A percentile compares a stretch with the other conserved stretches of the same genome.
phyloP scores from a whole-genome alignment of 2,113 vertebrate genomes.

The Elachura formosa region DNA sequence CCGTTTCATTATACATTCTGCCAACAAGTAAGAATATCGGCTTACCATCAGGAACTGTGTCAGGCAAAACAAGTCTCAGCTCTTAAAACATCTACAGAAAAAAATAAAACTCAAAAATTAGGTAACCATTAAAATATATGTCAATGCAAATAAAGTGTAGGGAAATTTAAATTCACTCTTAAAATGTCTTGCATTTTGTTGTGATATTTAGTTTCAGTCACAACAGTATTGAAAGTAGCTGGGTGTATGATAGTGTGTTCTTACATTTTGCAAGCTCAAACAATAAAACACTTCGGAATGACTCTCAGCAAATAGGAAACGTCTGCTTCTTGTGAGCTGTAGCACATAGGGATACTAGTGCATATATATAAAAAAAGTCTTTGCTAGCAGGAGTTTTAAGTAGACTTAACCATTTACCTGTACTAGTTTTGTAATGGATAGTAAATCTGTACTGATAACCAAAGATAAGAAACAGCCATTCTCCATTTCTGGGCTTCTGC shows the following conservation, averaged over 20 bases:
- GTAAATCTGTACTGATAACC: slow-evolving; percentile 9
- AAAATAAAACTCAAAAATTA: slow-evolving; percentile 21
- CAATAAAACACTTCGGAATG: slow-evolving; percentile 30
- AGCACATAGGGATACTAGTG: neutral
- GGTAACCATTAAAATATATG: slow-evolving; percentile 6
- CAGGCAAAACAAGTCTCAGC: neutral
- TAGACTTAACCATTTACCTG: neutral
- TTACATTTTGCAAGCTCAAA: slow-evolving; percentile 6
- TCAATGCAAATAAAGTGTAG: neutral
- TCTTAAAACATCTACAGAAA: neutral
- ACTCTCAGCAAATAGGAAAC: neutral
- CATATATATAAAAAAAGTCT: neutral
- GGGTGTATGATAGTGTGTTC: slow-evolving; percentile 22
- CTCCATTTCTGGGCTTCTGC: neutral
- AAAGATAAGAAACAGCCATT: slow-evolving; percentile 61
- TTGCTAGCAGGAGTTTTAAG: slow-evolving; percentile 37
- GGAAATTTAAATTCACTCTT: slow-evolving; percentile 5
- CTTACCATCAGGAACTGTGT: neutral
- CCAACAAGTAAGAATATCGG: neutral
- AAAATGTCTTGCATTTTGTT: neutral
- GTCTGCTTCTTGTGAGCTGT: neutral
- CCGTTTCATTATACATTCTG: neutral
- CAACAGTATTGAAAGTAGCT: neutral
- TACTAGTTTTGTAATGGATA: slow-evolving; percentile 17
- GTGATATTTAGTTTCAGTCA: slow-evolving; percentile 30